A percentile compares a stretch with the other conserved stretches of the same genome.
These are phyloP conservation scores for Parapsyche elsis DNA, from an alignment of 1,140 invertebrate species.

Conservation along the genomic window DNA sequence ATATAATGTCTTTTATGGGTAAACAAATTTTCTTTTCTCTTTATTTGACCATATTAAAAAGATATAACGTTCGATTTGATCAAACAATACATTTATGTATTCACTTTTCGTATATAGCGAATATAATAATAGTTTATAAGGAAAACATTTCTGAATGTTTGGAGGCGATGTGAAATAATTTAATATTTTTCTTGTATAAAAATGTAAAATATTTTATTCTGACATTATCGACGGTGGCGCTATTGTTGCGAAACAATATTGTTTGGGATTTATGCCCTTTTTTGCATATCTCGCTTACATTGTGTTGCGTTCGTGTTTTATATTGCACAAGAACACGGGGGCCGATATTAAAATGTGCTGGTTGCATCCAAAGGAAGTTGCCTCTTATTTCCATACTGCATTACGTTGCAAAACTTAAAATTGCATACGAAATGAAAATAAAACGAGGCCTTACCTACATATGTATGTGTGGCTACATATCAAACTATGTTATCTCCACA, in stretches of 20 bases:
- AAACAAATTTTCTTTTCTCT: constrained; percentile 17
- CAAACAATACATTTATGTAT: neutral
- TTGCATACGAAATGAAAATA: neutral
- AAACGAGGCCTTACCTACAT: too few relatives aligned
- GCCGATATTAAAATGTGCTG: constrained; percentile 16
- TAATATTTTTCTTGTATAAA: neutral
- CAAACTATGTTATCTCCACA: too few relatives aligned
- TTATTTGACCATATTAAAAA: constrained; percentile 16
- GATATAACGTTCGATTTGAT: neutral
- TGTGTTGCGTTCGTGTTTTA: neutral
- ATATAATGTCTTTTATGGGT: neutral
- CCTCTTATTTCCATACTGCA: constrained; percentile 23
- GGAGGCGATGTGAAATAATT: too few relatives aligned
- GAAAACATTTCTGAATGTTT: too few relatives aligned
- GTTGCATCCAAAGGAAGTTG: constrained; percentile 18
- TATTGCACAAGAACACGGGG: neutral
- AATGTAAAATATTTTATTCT: neutral
- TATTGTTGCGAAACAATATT: constrained; percentile 18
- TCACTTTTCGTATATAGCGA: neutral
- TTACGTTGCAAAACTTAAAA: neutral
- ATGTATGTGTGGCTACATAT: too few relatives aligned
- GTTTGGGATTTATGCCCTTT: neutral
- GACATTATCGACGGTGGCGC: neutral
- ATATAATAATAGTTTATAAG: too few relatives aligned
- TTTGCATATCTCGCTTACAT: neutral